These are phyloP conservation scores for Chironomus tepperi DNA, from an alignment of 1,140 invertebrate species.

Conservation along the genomic window DNA sequence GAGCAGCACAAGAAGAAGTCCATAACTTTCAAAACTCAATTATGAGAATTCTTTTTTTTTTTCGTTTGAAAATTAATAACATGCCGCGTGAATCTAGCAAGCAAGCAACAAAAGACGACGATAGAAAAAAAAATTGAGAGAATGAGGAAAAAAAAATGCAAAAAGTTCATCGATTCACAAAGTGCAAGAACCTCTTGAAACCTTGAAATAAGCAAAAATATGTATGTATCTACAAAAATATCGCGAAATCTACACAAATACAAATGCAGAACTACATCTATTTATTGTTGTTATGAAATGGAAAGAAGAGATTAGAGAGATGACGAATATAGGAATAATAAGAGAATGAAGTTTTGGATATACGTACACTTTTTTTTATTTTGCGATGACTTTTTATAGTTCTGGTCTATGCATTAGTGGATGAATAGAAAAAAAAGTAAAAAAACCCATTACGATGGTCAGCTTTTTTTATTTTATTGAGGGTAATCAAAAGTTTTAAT, in stretches of 20 bases:
- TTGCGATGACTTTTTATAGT: too few species aligned
- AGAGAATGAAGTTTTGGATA: too few species aligned
- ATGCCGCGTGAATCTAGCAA: neutral
- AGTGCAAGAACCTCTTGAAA: slow-evolving; percentile 21
- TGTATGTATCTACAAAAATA: neutral
- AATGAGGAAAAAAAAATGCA: slow-evolving; percentile 10
- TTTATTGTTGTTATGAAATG: neutral
- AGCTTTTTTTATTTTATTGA: too few species aligned
- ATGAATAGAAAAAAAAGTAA: too few species aligned
- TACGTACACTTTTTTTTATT: too few species aligned
- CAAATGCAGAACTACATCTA: neutral
- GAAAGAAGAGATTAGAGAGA: neutral
- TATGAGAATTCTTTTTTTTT: too few species aligned
- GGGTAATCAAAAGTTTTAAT: too few species aligned
- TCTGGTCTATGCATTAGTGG: too few species aligned
- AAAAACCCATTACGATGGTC: too few species aligned
- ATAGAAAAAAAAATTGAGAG: neutral
- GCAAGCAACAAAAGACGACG: too few species aligned
- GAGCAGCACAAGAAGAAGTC: neutral
- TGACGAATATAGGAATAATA: too few species aligned
- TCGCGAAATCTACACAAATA: neutral
- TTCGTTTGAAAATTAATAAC: neutral
- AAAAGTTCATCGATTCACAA: slow-evolving; percentile 22
- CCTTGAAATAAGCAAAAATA: slow-evolving; percentile 4
- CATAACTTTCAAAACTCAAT: too few species aligned